phyloP scores from a whole-genome alignment of 2,888 invertebrate genomes.

The Xanthorhoe designata region DNA sequence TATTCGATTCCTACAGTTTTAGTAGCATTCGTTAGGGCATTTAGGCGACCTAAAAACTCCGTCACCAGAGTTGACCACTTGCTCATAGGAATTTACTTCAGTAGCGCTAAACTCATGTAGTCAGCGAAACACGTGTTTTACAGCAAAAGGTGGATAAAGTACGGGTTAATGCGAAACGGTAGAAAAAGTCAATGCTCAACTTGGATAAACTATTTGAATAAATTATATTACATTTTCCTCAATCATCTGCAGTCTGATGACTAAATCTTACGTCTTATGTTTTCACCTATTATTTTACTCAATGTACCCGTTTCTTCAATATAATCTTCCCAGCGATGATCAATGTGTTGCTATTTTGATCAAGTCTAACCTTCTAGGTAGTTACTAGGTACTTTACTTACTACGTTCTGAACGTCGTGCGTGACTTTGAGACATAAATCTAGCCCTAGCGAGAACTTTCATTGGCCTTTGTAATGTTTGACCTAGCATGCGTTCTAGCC shows the following conservation, averaged over 20 bases:
- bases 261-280: neutral
- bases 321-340: neutral
- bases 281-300: neutral
- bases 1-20: no score
- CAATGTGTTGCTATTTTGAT: neutral
- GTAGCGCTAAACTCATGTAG: no score
- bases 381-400: neutral
- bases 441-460: slow-evolving; percentile 1
- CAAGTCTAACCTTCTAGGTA: neutral
- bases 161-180: slow-evolving; percentile 8
- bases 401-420: neutral
- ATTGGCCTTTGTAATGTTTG: slow-evolving; percentile 1
- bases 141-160: neutral
- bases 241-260: neutral
- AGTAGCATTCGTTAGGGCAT: no score
- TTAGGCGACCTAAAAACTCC: no score
- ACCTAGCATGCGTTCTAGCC: neutral
- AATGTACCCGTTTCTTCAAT: neutral
- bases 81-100: no score
- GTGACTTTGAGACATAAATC: neutral
- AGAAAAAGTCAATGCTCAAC: slow-evolving; percentile 13
- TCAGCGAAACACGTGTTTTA: neutral
- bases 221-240: slow-evolving; percentile 7
- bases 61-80: no score
- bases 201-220: slow-evolving; percentile 17